Percentiles rank a stretch among this genome's conserved stretches.
These are phyloP conservation scores for Dipus sagitta DNA, from an alignment of 2,797 vertebrate species.

Conservation along the genomic window DNA sequence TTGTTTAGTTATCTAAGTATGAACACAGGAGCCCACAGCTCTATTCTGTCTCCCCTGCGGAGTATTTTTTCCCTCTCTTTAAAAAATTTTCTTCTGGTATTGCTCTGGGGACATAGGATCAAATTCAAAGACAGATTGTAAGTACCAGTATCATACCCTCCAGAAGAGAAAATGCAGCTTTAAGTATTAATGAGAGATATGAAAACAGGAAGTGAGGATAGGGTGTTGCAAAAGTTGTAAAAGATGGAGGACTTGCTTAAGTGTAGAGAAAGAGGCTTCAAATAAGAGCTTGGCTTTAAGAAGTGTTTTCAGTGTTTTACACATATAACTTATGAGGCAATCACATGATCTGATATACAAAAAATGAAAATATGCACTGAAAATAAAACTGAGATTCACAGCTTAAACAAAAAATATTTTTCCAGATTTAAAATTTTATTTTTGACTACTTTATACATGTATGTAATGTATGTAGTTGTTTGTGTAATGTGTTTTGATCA, in stretches of 20 bases:
- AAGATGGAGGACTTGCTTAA: neutral
- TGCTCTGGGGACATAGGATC: neutral
- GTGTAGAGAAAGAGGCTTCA: neutral
- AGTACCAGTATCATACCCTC: too few relatives aligned
- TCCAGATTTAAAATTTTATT: too few relatives aligned
- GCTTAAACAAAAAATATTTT: neutral
- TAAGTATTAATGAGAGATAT: neutral
- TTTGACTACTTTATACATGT: too few relatives aligned
- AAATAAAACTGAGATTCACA: neutral
- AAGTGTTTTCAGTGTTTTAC: conserved; percentile 32
- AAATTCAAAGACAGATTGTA: neutral
- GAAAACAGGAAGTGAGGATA: neutral
- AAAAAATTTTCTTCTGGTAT: neutral
- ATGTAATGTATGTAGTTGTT: too few relatives aligned
- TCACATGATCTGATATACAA: neutral
- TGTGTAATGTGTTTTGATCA: too few relatives aligned
- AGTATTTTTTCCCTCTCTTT: neutral
- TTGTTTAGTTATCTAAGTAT: neutral
- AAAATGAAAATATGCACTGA: conserved; percentile 27
- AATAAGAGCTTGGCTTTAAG: neutral
- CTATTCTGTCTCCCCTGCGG: neutral
- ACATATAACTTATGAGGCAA: neutral
- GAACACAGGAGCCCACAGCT: neutral
- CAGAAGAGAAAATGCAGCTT: neutral
- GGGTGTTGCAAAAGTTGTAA: neutral